Evolutionary conservation across 1,140 invertebrate species (phyloP).

Genomic region (Brachionus sp.): DNA sequence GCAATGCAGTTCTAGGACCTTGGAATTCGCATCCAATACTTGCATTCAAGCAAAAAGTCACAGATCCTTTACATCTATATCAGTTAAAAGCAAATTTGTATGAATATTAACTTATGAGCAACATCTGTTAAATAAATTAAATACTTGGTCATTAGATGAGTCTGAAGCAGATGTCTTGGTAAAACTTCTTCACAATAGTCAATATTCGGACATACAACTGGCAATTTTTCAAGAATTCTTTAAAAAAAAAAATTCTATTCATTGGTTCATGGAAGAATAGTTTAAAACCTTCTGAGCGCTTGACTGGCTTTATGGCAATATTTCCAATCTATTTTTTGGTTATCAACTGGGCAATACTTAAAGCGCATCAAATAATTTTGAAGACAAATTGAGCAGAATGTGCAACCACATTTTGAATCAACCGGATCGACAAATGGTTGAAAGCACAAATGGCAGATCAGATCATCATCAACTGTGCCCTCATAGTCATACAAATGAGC

Average conservation of each 20-base stretch:
- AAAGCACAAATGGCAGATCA: constrained; percentile 62
- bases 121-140: background rate
- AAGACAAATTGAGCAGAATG: constrained; percentile 61
- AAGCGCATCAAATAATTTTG: constrained; percentile 59
- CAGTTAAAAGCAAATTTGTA: background rate
- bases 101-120: background rate
- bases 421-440: constrained; percentile 55
- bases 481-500: constrained; percentile 63
- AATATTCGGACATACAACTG: constrained; percentile 62
- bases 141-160: constrained; percentile 56
- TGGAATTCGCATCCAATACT: constrained; percentile 59
- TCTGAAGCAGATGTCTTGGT: constrained; percentile 60
- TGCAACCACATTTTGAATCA: constrained; percentile 63
- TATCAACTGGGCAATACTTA: constrained; percentile 57
- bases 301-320: constrained; percentile 57
- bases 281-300: constrained; percentile 55
- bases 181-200: constrained; percentile 60
- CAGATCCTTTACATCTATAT: constrained; percentile 56
- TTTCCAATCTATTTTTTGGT: constrained; percentile 50
- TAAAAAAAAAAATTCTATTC: constrained; percentile 48
- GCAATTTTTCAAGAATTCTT: constrained; percentile 62
- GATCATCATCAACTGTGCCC: constrained; percentile 62
- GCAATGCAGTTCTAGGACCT: constrained; percentile 58
- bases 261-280: constrained; percentile 47
- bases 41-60: constrained; percentile 55